Base-by-base conservation (phyloP, 2,888 invertebrate genomes). In the Acanthosoma haemorrhoidale region DNA sequence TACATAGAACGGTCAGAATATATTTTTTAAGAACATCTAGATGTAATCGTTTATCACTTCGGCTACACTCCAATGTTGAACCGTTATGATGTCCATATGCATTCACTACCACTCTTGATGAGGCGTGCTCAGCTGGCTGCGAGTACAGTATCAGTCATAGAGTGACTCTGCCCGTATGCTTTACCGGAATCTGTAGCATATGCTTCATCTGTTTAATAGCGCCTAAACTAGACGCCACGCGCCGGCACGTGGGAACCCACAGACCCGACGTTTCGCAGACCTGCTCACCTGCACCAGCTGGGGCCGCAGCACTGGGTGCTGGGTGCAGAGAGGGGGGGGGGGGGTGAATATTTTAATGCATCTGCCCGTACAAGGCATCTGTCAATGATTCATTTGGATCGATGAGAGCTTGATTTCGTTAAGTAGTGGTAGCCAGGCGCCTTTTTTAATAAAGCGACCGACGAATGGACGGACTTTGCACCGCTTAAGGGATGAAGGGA, bases 231-330 rank as follows among this genome's bases (percentile, higher is more conserved):
- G 43, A 21, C 4, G 21, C 36, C 60, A 61, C 60, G 60, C 60
- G 60, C 3, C 60, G 60, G 32, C 60, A 61, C 60, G 60, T 61
- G 60, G 60, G 60, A 61, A 61, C 60, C 4, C 60, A 16, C 32
- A 6, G 32, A 3, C 34, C 36, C 21, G 36, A 61, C 60, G 60
- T 61, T 61, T 61, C 60, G 60, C 60, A 61, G 60, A 32, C 60
- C 34, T 31, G 60, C 60, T 61, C 60, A 61, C 60, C 60, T 61
- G 60, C 60, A 61, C 60, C 60, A 61, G 60, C 60, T 61, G 60
- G n/a, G n/a, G 29, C 15, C 58, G n/a, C 9, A 32, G 58, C n/a
- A 25, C 29, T 31, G 15, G 8, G 36, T 13, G 8, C 36, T 6
- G 43, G 5, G 6, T 15, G 11, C 8, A n/a, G 43, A 6, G n/a